A percentile compares a stretch with the other conserved stretches of the same genome.
These are phyloP conservation scores for Melinaea menophilus DNA, from an alignment of 2,888 invertebrate genomes.

Conservation along the genomic window DNA sequence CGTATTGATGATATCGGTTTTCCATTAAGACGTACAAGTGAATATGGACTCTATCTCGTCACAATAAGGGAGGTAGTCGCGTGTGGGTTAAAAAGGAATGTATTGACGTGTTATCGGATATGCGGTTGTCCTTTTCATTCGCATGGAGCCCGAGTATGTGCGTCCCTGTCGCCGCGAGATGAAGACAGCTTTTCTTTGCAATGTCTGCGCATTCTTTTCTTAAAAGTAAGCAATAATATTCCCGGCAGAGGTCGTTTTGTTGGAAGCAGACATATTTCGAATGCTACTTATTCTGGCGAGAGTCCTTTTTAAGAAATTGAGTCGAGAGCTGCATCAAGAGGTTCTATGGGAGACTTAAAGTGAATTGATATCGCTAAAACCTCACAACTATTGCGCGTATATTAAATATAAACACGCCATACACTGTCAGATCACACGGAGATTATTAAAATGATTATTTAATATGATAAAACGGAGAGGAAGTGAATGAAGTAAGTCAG, in stretches of 20 bases:
- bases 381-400: not conserved
- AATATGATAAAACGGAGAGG: conserved; percentile 17
- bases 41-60: conserved; percentile 45
- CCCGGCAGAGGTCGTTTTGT: conserved; percentile 30
- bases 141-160: conserved; percentile 54
- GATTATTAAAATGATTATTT: not conserved
- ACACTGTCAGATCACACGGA: too few relatives aligned
- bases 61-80: conserved; percentile 46
- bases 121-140: conserved; percentile 65
- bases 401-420: not conserved
- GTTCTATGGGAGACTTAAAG: not conserved
- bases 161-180: conserved; percentile 69
- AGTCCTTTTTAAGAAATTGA: conserved; percentile 14
- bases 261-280: conserved; percentile 15
- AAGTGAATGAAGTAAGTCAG: conserved; percentile 35
- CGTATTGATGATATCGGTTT: conserved; percentile 78
- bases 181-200: conserved; percentile 59
- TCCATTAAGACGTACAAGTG: conserved; percentile 58
- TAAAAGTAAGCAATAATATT: conserved; percentile 47
- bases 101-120: conserved; percentile 78
- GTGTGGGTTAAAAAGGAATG: conserved; percentile 62
- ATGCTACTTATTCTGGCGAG: conserved; percentile 14
- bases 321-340: conserved; percentile 9
- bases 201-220: conserved; percentile 75
- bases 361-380: not conserved